Evolutionary conservation across 2,888 invertebrate species (phyloP).

Genomic region (Pediacus dermestoides): DNA sequence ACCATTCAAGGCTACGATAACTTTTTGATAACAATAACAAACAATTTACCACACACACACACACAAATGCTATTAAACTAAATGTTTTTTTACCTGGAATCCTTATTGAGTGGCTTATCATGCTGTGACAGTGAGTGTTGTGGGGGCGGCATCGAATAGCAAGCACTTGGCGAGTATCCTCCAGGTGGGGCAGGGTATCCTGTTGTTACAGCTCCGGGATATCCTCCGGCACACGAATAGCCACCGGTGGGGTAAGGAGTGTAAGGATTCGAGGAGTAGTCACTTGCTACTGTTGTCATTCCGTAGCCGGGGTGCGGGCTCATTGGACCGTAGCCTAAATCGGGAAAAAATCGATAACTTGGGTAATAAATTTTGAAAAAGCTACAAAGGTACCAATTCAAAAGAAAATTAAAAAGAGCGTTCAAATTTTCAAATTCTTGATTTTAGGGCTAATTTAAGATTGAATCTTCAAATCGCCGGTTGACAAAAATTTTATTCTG

Average conservation of each 20-base stretch:
- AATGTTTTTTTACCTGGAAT: constrained; percentile 57
- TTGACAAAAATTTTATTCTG: too few relatives aligned
- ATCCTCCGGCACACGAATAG: constrained; percentile 47
- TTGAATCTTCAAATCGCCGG: too few relatives aligned
- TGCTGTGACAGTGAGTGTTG: constrained; percentile 64
- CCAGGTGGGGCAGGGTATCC: constrained; percentile 65
- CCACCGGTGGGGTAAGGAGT: constrained; percentile 58
- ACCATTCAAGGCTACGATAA: constrained; percentile 12
- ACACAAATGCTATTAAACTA: constrained; percentile 1
- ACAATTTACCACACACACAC: not conserved
- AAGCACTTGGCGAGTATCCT: constrained; percentile 55
- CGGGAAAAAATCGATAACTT: too few relatives aligned
- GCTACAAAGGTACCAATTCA: too few relatives aligned
- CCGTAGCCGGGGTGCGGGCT: constrained; percentile 85
- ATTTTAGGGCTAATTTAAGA: too few relatives aligned
- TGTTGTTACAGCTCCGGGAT: constrained; percentile 55
- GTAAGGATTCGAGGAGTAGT: constrained; percentile 75
- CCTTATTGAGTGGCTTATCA: constrained; percentile 64
- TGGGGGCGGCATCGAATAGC: constrained; percentile 86
- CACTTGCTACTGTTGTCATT: constrained; percentile 70
- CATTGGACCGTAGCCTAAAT: constrained; percentile 73
- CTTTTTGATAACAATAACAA: constrained; percentile 12
- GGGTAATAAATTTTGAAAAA: too few relatives aligned
- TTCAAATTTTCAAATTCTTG: too few relatives aligned
- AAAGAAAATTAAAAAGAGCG: too few relatives aligned